Base-by-base conservation (phyloP, 2,888 invertebrate species). In the Cancer borealis region DNA sequence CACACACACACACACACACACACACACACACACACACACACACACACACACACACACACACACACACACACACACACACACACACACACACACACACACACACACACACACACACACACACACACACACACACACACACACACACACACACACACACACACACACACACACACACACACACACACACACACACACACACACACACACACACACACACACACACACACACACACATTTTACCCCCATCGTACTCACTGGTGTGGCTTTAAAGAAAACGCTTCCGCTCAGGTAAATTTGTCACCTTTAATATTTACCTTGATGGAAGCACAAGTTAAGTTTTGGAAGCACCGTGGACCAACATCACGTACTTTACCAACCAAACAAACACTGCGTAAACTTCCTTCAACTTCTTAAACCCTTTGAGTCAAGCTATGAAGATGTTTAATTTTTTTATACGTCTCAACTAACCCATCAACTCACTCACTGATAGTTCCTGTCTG, bases 181-280 rank as follows among this genome's bases (percentile, higher is more conserved):
- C 21, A 88, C 26, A 87, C 30, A 87, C 87, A 87, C 30, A 87
- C 87, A 87, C 26, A 87, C 30, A 87, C 87, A 87, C 87, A 87
- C 45, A 26, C 87, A 46, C 30, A 88, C 21, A 88, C 88, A 88
- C 17, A 46, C 88, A 39, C 45, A 45, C 30, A 21, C 66, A 66
- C 14, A 66, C 66, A 66, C 66, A 66, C 17, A 66, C 66, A n/a
- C 66, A 17, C 17, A 12, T 14, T 17, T 54, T 54, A 3, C 54
- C n/a, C n/a, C n/a, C 54, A 3, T 54, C 54, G 54, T 54, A 54
- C 17, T 39, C 39, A 54, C 54, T 3, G 14, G 54, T 17, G 3
- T 54, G 54, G 54, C 54, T 54, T 54, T 54, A 54, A 54, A 54
- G 54, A 54, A 54, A 54, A 54, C 54, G 54, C 17, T 14, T 54